Evolutionary conservation across 2,888 invertebrate genomes (phyloP).

Genomic region (Chorisops tibialis): DNA sequence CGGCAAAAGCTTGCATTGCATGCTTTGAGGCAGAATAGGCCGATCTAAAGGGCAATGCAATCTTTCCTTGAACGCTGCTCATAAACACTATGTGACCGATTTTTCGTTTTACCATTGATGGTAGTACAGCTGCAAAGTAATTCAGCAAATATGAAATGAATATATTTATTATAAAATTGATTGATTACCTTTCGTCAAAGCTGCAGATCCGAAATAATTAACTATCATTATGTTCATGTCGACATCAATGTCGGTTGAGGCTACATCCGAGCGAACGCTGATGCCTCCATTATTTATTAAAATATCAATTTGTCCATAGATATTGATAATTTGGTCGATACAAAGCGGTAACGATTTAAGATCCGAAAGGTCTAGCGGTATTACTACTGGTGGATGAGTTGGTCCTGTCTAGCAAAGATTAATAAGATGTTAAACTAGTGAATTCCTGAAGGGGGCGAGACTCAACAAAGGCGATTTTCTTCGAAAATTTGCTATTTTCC

Average conservation of each 20-base stretch:
- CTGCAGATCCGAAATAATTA: constrained; percentile 92
- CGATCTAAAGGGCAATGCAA: constrained; percentile 84
- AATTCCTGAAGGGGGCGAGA: too few relatives aligned
- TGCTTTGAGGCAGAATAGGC: constrained; percentile 93
- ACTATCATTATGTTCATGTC: constrained; percentile 85
- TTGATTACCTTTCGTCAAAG: constrained; percentile 78
- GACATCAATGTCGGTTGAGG: constrained; percentile 74
- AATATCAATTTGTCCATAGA: constrained; percentile 77
- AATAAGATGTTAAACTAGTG: constrained; percentile 7
- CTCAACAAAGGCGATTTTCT: too few relatives aligned
- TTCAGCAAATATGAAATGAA: background rate
- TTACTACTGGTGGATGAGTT: constrained; percentile 68
- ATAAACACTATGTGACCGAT: constrained; percentile 82
- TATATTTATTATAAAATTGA: background rate
- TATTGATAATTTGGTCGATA: constrained; percentile 64
- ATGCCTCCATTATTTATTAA: constrained; percentile 89
- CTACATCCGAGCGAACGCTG: constrained; percentile 71
- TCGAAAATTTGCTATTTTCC: too few relatives aligned
- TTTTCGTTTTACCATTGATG: constrained; percentile 72
- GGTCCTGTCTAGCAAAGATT: constrained; percentile 54
- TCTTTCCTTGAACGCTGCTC: constrained; percentile 89
- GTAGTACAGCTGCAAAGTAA: constrained; percentile 66
- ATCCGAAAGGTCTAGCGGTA: constrained; percentile 74
- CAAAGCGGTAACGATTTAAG: constrained; percentile 61
- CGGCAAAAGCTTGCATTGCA: constrained; percentile 91